These are phyloP conservation scores for Antennarius striatus DNA, from an alignment of 2,113 vertebrate species.

Conservation along the genomic window DNA sequence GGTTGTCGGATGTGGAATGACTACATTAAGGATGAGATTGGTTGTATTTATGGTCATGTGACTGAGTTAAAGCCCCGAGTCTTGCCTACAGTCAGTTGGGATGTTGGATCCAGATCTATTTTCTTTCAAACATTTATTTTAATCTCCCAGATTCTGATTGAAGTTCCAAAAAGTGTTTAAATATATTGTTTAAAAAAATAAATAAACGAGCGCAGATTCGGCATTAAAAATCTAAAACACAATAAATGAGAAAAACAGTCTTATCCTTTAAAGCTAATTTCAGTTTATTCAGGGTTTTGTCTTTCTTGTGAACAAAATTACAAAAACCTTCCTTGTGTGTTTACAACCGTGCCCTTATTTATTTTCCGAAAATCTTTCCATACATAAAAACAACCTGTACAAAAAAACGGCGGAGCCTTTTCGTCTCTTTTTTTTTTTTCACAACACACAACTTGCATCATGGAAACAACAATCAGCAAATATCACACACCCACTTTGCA, in stretches of 20 bases:
- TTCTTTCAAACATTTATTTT: too few relatives aligned
- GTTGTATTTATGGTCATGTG: too few relatives aligned
- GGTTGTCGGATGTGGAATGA: too few relatives aligned
- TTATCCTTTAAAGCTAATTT: not conserved
- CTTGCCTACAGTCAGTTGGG: too few relatives aligned
- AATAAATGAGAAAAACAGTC: not conserved
- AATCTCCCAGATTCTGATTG: too few relatives aligned
- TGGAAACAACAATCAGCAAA: conserved; percentile 84
- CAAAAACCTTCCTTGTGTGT: conserved; percentile 21
- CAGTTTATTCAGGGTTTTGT: not conserved
- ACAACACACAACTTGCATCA: conserved; percentile 81
- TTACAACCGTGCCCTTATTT: conserved; percentile 75
- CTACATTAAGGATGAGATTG: too few relatives aligned
- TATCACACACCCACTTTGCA: conserved; percentile 85
- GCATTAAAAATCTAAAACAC: too few relatives aligned
- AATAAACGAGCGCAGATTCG: too few relatives aligned
- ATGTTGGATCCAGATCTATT: too few relatives aligned
- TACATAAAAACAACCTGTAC: conserved; percentile 91
- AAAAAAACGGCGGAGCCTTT: conserved; percentile 84
- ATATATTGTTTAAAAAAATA: too few relatives aligned
- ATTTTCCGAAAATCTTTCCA: conserved; percentile 86
- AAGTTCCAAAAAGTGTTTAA: too few relatives aligned
- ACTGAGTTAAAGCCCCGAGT: too few relatives aligned
- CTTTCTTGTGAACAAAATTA: conserved; percentile 9
- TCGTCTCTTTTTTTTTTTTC: conserved; percentile 73